Base-by-base conservation (phyloP, 2,888 invertebrate species). In the Troides aeacus region DNA sequence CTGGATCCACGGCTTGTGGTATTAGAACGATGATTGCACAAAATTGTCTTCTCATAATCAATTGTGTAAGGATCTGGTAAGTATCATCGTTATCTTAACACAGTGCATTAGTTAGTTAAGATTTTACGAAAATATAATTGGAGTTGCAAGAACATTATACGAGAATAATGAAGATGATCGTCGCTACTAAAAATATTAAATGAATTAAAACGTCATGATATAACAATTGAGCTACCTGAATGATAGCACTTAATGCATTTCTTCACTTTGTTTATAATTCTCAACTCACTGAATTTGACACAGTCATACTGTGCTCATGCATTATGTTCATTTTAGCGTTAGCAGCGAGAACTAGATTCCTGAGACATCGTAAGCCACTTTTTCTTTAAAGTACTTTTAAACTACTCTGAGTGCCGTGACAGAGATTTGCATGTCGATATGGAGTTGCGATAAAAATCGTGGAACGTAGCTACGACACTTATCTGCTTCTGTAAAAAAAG, bases 391-490 rank as follows among this genome's bases (percentile, higher is more conserved):
- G 77, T 77, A 78, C 76, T 81, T 81, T 79, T 72, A 75, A 79
- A 79, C 74, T 77, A 74, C 77, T 68, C 74, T 74, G 73, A 81
- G 77, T 77, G 79, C 79, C 81, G 78, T 80, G 81, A 81, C 79
- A 74, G 77, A 81, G 79, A 84, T 84, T 84, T 82, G 79, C 82
- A 83, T 83, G 79, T 79, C 78, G 84, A 83, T 84, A 77, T 79
- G 75, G 78, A 76, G 71, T 71, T 66, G 73, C 75, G 79, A 82
- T 83, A 82, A 80, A 66, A 78, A 77, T 76, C 74, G 75, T 74
- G 71, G 73, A 75, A 75, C 66, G 75, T 75, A 74, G 71, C 73
- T 74, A 75, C 75, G 73, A 73, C 74, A 72, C 74, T 70, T 74
- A 39, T 59, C 73, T 70, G 77, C 77, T 79, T 76, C 77, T 77